Evolutionary conservation across 2,888 invertebrate genomes (phyloP), one percentile per base, ranked within the genome.

Genomic region (Odontocerum albicorne): DNA sequence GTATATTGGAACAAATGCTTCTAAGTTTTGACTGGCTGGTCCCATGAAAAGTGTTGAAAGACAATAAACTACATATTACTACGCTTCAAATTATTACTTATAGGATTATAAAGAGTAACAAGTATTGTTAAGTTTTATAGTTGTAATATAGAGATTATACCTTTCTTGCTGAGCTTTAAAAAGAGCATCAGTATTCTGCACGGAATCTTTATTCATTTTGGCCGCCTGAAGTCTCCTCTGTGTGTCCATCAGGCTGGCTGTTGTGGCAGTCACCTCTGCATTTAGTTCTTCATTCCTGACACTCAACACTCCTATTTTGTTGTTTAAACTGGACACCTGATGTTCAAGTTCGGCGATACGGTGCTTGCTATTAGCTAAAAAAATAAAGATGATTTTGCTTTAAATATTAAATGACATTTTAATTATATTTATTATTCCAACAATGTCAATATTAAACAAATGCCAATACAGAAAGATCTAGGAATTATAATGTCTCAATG

Each of bases 151-250:
- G 49, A 53, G 3, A 13, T 20, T 47, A 66, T 6, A 77, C 77
- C 75, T 74, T 56, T 75, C 76, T 67, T 77, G 77, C 57, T 77
- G 77, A 62, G 76, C 76, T 58, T 75, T 70, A 57, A 78, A 77
- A 51, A 77, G 63, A 3, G 74, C 70, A 62, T 78, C 78, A 7
- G 76, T 75, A 50, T 75, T 74, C 57, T 78, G 77, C 1, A 72
- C 70, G 33, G 47, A 54, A 4, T 54, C 55, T 32, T 55, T 49
- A 12, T 43, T 33, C 57, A 75, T 73, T 72, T 77, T 75, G 49
- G 74, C 60, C 2, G 72, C 71, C 52, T 77, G 77, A 4, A 77
- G 64, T 38, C 73, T 68, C 54, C 76, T 76, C 56, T 77, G 77
- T 2, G 72, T 69, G 57, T 77, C 75, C 56, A 75, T 77, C 8